These are phyloP conservation scores for Zoanthus sansibaricus DNA, from an alignment of 92 coral and sea anemone genomes.

Conservation along the genomic window DNA sequence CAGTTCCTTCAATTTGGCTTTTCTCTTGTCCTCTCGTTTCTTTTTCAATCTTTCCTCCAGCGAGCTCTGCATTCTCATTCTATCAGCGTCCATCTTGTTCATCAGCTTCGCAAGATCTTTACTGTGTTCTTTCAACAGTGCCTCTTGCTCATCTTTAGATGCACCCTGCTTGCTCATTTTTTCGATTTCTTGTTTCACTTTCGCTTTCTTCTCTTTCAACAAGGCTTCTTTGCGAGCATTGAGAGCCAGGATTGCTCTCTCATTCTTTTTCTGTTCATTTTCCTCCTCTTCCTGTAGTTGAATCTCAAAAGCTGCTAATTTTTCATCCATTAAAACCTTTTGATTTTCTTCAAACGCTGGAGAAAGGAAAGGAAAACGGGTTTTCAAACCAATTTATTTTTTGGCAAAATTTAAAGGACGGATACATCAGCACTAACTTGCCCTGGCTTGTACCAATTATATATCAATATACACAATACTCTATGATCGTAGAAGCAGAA, in stretches of 20 bases:
- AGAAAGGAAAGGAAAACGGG: not conserved
- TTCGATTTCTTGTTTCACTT: conserved; percentile 92
- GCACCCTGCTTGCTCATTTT: conserved; percentile 92
- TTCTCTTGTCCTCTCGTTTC: conserved; percentile 87
- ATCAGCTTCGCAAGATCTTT: conserved; percentile 95
- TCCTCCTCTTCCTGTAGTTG: conserved; percentile 86
- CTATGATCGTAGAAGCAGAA: not conserved
- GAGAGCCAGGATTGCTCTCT: conserved; percentile 89
- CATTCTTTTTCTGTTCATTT: conserved; percentile 93
- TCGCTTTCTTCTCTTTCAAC: conserved; percentile 93
- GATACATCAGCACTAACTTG: not conserved
- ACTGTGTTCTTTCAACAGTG: conserved; percentile 95
- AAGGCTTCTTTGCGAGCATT: conserved; percentile 96
- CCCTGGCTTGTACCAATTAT: not conserved
- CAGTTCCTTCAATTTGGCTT: conserved; percentile 80
- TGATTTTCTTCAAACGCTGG: conserved; percentile 64
- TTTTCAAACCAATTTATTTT: too few relatives aligned
- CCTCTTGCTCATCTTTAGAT: conserved; percentile 91
- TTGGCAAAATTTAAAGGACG: too few relatives aligned
- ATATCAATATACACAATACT: not conserved
- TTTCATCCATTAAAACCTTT: conserved; percentile 60
- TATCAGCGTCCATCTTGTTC: conserved; percentile 99
- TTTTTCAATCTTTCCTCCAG: conserved; percentile 92
- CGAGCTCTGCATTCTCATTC: conserved; percentile 99
- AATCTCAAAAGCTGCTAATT: conserved; percentile 71